These are phyloP conservation scores for Pristiophorus japonicus DNA, from an alignment of 2,113 vertebrate species.

Conservation along the genomic window DNA sequence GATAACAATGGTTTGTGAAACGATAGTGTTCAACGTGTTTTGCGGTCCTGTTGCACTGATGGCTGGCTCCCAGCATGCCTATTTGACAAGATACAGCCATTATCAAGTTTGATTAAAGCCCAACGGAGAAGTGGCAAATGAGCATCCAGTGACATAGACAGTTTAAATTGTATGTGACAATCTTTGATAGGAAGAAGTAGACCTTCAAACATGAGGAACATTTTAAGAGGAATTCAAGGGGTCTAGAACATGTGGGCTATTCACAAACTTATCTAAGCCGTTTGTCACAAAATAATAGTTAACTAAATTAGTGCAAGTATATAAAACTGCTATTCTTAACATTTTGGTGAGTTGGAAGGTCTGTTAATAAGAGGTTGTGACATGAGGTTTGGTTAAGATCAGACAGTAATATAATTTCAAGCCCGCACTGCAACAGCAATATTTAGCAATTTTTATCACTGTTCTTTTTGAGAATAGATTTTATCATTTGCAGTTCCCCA, in stretches of 20 bases:
- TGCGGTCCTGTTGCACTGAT: not conserved
- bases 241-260: not conserved
- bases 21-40: not conserved
- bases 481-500: not conserved
- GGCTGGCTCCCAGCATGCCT: not conserved
- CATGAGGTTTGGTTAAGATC: not conserved
- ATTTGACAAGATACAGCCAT: not conserved
- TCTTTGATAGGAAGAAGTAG: not conserved
- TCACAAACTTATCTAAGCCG: not conserved
- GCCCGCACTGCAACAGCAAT: not conserved
- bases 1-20: not conserved
- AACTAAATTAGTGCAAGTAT: not conserved
- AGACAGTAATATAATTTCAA: not conserved
- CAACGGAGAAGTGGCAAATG: not conserved
- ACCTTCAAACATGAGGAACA: not conserved
- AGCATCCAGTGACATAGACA: not conserved
- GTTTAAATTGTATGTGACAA: not conserved
- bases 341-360: not conserved
- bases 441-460: not conserved
- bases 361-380: not conserved
- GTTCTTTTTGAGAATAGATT: not conserved
- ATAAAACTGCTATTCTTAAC: not conserved
- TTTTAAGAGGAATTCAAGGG: not conserved
- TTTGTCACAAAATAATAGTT: not conserved
- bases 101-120: not conserved